These are phyloP conservation scores for Cotesia glomerata DNA, from an alignment of 1,140 invertebrate genomes.

Conservation along the genomic window DNA sequence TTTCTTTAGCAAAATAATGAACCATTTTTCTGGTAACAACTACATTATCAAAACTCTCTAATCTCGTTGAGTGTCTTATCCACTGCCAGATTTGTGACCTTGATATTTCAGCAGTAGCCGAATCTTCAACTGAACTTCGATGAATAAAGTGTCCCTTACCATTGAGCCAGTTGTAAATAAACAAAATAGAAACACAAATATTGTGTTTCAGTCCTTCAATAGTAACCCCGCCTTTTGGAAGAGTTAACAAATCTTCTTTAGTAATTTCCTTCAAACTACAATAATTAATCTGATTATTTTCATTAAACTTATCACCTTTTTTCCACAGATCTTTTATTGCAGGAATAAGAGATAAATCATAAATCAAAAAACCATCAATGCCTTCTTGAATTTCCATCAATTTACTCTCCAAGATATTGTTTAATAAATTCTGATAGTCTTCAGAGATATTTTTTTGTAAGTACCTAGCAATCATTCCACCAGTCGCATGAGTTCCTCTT, in stretches of 20 bases:
- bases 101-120: constrained; percentile 77
- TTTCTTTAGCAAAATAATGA: constrained; percentile 43
- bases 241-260: constrained; percentile 64
- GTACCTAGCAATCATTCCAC: constrained; percentile 73
- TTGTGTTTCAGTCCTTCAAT: constrained; percentile 69
- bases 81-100: constrained; percentile 78
- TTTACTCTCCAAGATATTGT: constrained; percentile 64
- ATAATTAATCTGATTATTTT: constrained; percentile 36
- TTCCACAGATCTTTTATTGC: constrained; percentile 66
- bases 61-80: constrained; percentile 65
- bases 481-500: constrained; percentile 70
- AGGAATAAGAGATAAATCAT: constrained; percentile 69
- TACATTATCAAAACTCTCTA: constrained; percentile 57
- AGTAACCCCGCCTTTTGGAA: constrained; percentile 70
- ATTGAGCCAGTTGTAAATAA: constrained; percentile 73
- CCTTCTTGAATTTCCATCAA: constrained; percentile 67
- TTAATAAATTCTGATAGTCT: constrained; percentile 50
- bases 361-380: constrained; percentile 76
- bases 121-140: constrained; percentile 73
- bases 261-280: constrained; percentile 36
- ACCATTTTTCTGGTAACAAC: constrained; percentile 61
- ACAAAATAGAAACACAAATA: constrained; percentile 70
- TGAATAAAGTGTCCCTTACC: constrained; percentile 73
- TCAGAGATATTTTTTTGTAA: constrained; percentile 58
- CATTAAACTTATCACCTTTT: constrained; percentile 23